Evolutionary conservation across 1,140 invertebrate species (phyloP).

Genomic region (Neodiprion lecontei): DNA sequence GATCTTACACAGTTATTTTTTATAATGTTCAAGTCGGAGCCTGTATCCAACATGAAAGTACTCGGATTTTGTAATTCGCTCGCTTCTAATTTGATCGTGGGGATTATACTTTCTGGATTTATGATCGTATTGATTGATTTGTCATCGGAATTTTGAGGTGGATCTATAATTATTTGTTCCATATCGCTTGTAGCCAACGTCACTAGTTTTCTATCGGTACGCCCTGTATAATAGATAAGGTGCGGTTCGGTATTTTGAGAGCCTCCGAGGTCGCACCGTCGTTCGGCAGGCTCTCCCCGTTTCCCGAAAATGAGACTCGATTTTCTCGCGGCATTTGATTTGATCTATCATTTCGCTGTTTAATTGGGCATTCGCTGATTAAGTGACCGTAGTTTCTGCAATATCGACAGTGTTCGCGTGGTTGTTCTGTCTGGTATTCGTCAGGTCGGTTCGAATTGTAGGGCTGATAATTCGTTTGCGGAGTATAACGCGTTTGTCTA

Average conservation of each 20-base stretch:
- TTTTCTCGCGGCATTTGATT: background rate
- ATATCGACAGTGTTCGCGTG: background rate
- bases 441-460: too few relatives aligned
- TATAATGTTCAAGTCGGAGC: conserved; percentile 15
- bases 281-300: background rate
- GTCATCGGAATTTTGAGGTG: too few relatives aligned
- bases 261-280: background rate
- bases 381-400: background rate
- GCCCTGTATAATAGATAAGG: background rate
- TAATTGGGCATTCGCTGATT: background rate
- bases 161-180: too few relatives aligned
- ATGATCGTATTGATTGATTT: too few relatives aligned
- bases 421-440: too few relatives aligned
- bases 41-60: conserved; percentile 13
- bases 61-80: background rate
- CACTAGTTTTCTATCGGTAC: background rate
- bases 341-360: background rate
- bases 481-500: too few relatives aligned
- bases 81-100: background rate
- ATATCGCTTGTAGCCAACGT: background rate
- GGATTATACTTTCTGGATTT: background rate
- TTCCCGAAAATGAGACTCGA: background rate
- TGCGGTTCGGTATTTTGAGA: background rate
- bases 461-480: too few relatives aligned
- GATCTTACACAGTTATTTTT: background rate